phyloP scores from a whole-genome alignment of 2,797 vertebrate species.

The Myotis findleyi region DNA sequence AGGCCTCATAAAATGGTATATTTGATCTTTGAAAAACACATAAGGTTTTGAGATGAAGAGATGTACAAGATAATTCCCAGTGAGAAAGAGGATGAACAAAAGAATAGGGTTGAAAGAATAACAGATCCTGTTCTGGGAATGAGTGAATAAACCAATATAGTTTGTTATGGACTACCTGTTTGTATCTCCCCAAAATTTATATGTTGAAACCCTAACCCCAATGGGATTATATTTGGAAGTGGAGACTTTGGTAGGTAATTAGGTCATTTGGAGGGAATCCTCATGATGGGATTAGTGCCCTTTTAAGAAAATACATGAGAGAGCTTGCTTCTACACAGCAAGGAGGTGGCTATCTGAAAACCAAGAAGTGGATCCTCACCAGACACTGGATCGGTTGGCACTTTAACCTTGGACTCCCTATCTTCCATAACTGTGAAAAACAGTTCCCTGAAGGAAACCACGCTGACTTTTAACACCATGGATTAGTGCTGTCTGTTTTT shows the following conservation, averaged over 20 bases:
- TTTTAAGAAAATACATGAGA: neutral
- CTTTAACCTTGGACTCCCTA: neutral
- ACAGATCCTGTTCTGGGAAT: neutral
- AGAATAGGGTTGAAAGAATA: neutral
- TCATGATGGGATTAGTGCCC: neutral
- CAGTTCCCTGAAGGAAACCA: neutral
- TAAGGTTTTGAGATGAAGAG: constrained; percentile 28
- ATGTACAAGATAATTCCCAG: neutral
- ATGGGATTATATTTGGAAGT: neutral
- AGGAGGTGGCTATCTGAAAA: neutral
- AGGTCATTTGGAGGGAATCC: neutral
- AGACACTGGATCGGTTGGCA: neutral
- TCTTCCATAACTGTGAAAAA: neutral
- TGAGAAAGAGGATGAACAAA: neutral
- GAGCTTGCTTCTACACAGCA: neutral
- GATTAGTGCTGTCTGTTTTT: neutral
- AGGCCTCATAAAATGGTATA: neutral
- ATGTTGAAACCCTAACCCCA: neutral
- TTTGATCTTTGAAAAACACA: neutral
- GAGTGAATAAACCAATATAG: neutral
- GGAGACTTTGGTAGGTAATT: neutral
- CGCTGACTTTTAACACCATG: neutral
- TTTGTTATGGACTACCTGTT: neutral
- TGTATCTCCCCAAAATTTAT: neutral
- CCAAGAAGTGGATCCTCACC: neutral